Evolutionary conservation across 2,888 invertebrate genomes (phyloP).

Genomic region (Ophioninae sp.): DNA sequence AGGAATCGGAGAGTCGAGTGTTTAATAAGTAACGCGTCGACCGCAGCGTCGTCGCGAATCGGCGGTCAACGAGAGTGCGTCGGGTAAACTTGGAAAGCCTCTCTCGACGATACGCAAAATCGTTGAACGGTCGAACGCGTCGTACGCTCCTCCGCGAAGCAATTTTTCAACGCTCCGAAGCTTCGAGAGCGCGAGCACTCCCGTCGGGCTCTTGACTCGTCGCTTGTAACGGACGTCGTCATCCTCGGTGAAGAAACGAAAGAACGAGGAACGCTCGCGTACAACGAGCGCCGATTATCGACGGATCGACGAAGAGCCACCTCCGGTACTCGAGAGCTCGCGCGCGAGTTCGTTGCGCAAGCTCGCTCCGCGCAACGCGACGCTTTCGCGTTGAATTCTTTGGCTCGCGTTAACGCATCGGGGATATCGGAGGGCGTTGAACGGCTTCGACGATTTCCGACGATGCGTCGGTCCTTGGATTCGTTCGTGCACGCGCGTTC

Average conservation of each 20-base stretch:
- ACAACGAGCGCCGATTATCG: conserved; percentile 15
- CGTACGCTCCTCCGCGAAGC: too few species aligned
- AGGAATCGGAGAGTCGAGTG: not conserved
- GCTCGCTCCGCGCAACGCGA: conserved; percentile 16
- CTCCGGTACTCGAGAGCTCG: conserved; percentile 25
- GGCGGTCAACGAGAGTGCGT: not conserved
- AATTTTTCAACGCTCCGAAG: not conserved
- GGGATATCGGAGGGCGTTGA: conserved; percentile 37
- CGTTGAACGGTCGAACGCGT: not conserved
- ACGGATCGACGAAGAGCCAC: conserved; percentile 44
- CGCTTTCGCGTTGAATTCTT: conserved; percentile 41
- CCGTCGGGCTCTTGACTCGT: not conserved
- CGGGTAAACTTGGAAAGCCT: conserved; percentile 17
- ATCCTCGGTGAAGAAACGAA: conserved; percentile 13
- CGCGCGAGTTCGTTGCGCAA: conserved; percentile 42
- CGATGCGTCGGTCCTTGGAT: not conserved
- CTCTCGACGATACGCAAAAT: conserved; percentile 2
- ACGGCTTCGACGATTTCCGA: conserved; percentile 3
- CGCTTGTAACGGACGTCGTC: not conserved
- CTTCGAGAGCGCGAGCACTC: not conserved
- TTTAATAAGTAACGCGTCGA: not conserved
- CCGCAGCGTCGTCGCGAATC: not conserved
- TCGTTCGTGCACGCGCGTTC: not conserved
- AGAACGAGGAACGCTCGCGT: not conserved
- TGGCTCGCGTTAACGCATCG: conserved; percentile 22